These are phyloP conservation scores for Hydriomena furcata DNA, from an alignment of 2,888 invertebrate genomes.

Conservation along the genomic window DNA sequence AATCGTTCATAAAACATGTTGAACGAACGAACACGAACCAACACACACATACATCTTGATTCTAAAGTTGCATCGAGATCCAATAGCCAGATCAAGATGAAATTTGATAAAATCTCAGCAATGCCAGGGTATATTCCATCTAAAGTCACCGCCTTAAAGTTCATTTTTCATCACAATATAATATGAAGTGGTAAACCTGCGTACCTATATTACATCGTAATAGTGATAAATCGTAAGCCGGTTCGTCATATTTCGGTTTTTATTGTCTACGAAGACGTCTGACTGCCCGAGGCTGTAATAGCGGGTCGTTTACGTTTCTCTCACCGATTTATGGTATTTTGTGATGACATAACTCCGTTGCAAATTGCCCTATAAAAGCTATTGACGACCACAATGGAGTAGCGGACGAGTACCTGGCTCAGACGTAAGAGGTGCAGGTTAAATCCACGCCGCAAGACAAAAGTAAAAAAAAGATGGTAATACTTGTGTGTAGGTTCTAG, in stretches of 20 bases:
- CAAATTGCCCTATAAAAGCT: constrained; percentile 75
- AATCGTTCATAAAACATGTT: too few species aligned
- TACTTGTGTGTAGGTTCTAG: too few species aligned
- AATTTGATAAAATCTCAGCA: too few species aligned
- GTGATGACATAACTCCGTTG: constrained; percentile 72
- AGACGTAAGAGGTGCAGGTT: too few species aligned
- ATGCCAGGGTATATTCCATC: not conserved
- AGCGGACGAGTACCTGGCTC: too few species aligned
- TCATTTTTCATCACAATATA: not conserved
- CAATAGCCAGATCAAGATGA: too few species aligned
- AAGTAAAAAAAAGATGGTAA: too few species aligned
- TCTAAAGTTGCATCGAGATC: too few species aligned
- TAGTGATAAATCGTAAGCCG: constrained; percentile 59
- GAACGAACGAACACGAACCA: too few species aligned
- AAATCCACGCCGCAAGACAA: too few species aligned
- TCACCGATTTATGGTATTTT: constrained; percentile 68
- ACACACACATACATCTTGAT: too few species aligned
- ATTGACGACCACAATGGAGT: too few species aligned
- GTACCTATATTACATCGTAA: constrained; percentile 45
- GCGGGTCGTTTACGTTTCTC: constrained; percentile 64
- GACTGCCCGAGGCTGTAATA: constrained; percentile 51
- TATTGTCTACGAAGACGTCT: constrained; percentile 59
- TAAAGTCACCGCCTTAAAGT: not conserved
- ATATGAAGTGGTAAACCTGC: constrained; percentile 1
- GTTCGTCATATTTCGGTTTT: constrained; percentile 62